Evolutionary conservation across 2,113 vertebrate genomes (phyloP), one percentile per base, ranked within the genome.

Genomic region (Okapia johnstoni): DNA sequence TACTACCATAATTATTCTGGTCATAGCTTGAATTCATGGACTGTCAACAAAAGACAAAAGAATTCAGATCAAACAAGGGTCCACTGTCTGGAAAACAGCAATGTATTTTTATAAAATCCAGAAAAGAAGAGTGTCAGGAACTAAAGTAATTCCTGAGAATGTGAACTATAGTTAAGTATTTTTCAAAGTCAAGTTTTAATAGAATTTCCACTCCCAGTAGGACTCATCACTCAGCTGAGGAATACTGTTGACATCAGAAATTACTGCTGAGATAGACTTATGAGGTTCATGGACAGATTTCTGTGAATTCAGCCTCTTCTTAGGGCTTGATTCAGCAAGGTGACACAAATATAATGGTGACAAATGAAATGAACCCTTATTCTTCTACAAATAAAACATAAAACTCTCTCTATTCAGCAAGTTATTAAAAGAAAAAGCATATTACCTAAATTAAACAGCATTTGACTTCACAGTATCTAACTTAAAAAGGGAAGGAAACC

Each of bases 321-420:
- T 8, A 88, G 43, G 52, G n/a, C 57, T 93, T 90, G 55, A 85
- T 94, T 94, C 92, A 90, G 46, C 61, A 94, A 95, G 60, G 88
- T 93, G 21, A 90, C 46, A 93, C 54, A 85, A 85, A 96, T 73
- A 91, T 57, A 96, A 80, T 66, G 70, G 66, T 86, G 70, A 89
- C 55, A 94, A 97, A 95, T 58, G 83, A 50, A 81, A 96, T 57
- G 61, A 97, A 92, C 28, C 7, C 2, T 87, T 88, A 61, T 84
- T 95, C 30, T 84, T 88, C 84, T 52, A 96, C 33, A 96, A 97
- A 95, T 58, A 90, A 95, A 92, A 96, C 30, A 92, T 66, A 95
- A 93, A 95, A 96, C 48, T 80, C 30, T 89, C 54, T 54, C 46
- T 76, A 91, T 52, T 85, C 85, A 88, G 66, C 36, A 85, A 88